Evolutionary conservation across 2,888 invertebrate genomes (phyloP).

Genomic region (Apotomis capreana): DNA sequence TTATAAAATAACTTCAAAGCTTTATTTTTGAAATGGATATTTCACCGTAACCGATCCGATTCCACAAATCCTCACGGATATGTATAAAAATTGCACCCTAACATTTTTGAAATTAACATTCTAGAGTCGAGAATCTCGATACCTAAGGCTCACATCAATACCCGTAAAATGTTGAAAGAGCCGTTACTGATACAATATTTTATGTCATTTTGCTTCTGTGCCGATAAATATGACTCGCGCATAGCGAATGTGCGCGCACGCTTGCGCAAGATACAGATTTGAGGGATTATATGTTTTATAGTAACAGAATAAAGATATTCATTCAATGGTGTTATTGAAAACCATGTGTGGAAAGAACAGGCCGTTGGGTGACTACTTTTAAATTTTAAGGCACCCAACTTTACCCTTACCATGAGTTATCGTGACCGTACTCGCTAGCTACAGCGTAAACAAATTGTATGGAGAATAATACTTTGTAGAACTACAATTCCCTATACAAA

Average conservation of each 20-base stretch:
- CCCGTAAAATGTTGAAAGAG: background rate
- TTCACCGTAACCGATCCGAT: background rate
- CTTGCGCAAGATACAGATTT: conserved; percentile 3
- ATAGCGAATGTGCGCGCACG: conserved; percentile 17
- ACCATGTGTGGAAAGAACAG: no score
- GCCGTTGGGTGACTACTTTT: no score
- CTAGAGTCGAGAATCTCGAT: no score
- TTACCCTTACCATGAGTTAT: no score
- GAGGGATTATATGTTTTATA: background rate
- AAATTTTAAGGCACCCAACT: no score
- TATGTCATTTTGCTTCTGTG: background rate
- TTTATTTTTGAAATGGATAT: background rate
- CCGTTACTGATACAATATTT: background rate
- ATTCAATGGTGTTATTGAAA: no score
- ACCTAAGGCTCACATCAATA: background rate
- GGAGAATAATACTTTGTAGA: no score
- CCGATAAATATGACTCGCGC: background rate
- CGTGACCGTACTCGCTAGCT: no score
- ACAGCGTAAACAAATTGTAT: no score
- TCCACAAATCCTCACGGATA: background rate
- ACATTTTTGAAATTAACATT: background rate
- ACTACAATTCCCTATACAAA: no score
- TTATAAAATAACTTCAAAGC: no score
- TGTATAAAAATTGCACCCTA: background rate
- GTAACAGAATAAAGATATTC: background rate